A percentile compares a stretch with the other conserved stretches of the same genome.
Evolutionary conservation across 2,888 invertebrate species (phyloP).

Genomic region (Leptopilina drosophilae): DNA sequence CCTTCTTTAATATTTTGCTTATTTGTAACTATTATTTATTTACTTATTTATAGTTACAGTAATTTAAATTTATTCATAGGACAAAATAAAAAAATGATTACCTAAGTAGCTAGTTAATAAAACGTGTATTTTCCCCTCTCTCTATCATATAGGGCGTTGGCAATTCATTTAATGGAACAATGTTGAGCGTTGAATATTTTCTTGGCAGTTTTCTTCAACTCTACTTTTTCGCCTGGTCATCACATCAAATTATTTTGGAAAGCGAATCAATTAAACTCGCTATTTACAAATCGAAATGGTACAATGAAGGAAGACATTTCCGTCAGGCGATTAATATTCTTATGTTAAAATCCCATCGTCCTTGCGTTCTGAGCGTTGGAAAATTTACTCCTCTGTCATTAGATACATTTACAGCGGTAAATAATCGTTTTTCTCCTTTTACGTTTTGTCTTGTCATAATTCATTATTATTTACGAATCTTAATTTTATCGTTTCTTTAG

Average conservation of each 20-base stretch:
- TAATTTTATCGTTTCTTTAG: neutral
- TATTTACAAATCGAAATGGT: slow-evolving; percentile 52
- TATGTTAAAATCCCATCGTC: slow-evolving; percentile 45
- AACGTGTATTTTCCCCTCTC: neutral
- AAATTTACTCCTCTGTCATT: slow-evolving; percentile 54
- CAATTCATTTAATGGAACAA: slow-evolving; percentile 36
- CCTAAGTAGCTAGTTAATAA: neutral
- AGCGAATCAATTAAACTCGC: slow-evolving; percentile 48
- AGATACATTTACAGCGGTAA: slow-evolving; percentile 54
- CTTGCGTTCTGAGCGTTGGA: slow-evolving; percentile 53
- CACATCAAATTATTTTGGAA: slow-evolving; percentile 51
- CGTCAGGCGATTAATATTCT: slow-evolving; percentile 43
- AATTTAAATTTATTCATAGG: neutral
- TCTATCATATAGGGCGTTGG: slow-evolving; percentile 41
- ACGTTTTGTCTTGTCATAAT: neutral
- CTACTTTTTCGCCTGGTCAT: slow-evolving; percentile 53
- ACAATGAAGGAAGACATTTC: slow-evolving; percentile 48
- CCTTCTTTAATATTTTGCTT: neutral
- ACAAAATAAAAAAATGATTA: neutral
- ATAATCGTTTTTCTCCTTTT: slow-evolving; percentile 13
- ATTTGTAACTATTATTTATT: too few relatives aligned
- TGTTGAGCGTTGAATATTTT: slow-evolving; percentile 50
- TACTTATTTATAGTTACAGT: neutral
- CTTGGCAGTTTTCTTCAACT: slow-evolving; percentile 53
- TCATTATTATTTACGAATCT: neutral